Conservation (phyloP, 1,140 invertebrate species). For the Sesamia nonagrioides region DNA sequence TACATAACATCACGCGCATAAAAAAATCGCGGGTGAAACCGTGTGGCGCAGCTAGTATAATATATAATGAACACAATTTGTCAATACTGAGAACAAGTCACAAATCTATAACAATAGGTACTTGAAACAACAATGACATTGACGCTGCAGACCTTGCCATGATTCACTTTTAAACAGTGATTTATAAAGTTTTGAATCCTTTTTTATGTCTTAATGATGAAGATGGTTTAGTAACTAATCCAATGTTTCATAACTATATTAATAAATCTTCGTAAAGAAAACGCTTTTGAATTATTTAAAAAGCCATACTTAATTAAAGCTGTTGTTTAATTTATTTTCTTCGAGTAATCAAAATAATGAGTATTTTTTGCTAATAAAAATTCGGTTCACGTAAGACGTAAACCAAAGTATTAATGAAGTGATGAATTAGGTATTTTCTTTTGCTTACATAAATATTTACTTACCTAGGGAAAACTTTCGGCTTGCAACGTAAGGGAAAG, state of each 20-base stretch:
- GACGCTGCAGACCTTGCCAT: too few relatives aligned
- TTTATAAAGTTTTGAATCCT: too few relatives aligned
- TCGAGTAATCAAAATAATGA: constrained; percentile 15
- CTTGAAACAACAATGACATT: too few relatives aligned
- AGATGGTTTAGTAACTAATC: not conserved
- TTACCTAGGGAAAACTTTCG: not conserved
- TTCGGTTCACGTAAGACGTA: constrained; percentile 21
- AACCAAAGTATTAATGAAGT: constrained; percentile 30
- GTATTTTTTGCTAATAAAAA: constrained; percentile 15
- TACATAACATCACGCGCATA: too few relatives aligned
- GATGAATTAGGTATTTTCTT: constrained; percentile 18
- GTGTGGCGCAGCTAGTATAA: too few relatives aligned
- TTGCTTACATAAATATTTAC: not conserved
- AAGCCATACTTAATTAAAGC: constrained; percentile 10
- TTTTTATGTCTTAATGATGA: too few relatives aligned
- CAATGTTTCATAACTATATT: not conserved
- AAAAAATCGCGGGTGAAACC: too few relatives aligned
- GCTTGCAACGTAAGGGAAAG: not conserved
- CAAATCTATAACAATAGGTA: too few relatives aligned
- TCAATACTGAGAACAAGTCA: too few relatives aligned
- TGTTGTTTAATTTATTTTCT: constrained; percentile 12
- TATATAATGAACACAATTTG: too few relatives aligned
- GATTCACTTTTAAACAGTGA: too few relatives aligned
- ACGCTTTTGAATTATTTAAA: not conserved
- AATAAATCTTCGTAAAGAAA: not conserved